A percentile compares a stretch with the other conserved stretches of the same genome.
Conservation (phyloP, 1,140 invertebrate species). For the Drosophila orosa region DNA sequence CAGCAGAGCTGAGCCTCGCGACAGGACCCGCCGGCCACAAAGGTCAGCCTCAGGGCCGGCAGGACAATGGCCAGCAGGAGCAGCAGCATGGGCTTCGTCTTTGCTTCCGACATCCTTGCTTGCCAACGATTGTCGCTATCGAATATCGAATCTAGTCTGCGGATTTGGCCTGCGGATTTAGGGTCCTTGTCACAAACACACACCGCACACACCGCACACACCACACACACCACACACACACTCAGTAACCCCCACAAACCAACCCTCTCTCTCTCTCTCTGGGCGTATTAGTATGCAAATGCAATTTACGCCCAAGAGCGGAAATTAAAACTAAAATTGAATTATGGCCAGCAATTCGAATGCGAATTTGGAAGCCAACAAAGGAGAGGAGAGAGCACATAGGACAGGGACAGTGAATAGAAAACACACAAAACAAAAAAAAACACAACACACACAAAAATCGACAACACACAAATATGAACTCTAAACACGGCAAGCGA, state of each 20-base stretch:
- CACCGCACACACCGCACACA: slow-evolving; percentile 1
- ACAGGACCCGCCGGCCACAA: slow-evolving; percentile 87
- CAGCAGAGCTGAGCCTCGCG: slow-evolving; percentile 91
- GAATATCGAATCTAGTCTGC: slow-evolving; percentile 27
- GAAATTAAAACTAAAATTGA: slow-evolving; percentile 83
- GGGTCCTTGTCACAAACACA: slow-evolving; percentile 25
- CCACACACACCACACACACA: slow-evolving; percentile 18
- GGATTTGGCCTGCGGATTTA: slow-evolving; percentile 14
- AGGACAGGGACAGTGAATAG: slow-evolving; percentile 1
- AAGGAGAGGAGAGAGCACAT: not conserved
- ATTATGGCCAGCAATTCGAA: slow-evolving; percentile 63
- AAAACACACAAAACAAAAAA: not conserved
- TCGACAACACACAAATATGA: slow-evolving; percentile 61
- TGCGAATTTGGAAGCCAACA: slow-evolving; percentile 11
- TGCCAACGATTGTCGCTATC: not conserved
- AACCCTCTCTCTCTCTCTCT: not conserved
- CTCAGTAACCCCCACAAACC: not conserved
- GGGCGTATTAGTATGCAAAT: slow-evolving; percentile 62
- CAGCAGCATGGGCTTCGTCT: slow-evolving; percentile 10
- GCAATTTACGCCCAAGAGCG: slow-evolving; percentile 73
- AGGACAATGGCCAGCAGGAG: slow-evolving; percentile 30
- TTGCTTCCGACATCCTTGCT: slow-evolving; percentile 15
- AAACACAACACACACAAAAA: slow-evolving; percentile 32
- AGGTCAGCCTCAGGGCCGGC: slow-evolving; percentile 11
- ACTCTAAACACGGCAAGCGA: slow-evolving; percentile 57